Base-by-base conservation (phyloP, 1,140 invertebrate genomes). In the Papilio xuthus region DNA sequence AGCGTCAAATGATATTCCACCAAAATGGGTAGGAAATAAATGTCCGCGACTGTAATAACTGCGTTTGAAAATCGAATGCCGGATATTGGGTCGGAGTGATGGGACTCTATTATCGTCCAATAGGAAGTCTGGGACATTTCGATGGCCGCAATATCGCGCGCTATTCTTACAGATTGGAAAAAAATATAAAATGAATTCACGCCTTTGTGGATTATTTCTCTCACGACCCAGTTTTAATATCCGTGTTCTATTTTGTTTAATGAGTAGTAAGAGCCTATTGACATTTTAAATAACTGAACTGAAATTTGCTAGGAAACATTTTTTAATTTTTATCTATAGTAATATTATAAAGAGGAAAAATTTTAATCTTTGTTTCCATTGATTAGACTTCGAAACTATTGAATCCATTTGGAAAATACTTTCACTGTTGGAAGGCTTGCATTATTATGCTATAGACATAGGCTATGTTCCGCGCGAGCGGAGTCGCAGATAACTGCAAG, bases 21-120 rank as follows among this genome's bases (percentile, higher is more conserved):
- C 18, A 20, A 18, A 53, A 53, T 53, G 50, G n/a, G 18, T 53
- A 20, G 50, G 50, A 53, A 53, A 53, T 20, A 53, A 53, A 53
- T n/a, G 44, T 47, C 44, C 15, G n/a, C 50, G 50, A 9, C 50
- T 53, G 50, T 53, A 53, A 74, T 41, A 78, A 78, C 26, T 74
- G 23, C 71, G 56, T 78, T 81, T 76, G 60, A 74, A 74, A 69
- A 69, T 75, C 80, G 77, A 78, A 80, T 74, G 71, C 76, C 20
- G 67, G 79, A 80, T 80, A 80, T 80, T 28, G 76, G 67, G 78
- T 77, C 56, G 41, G 44, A 32, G 47, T 32, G 44, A 80, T 82
- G 80, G 71, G 83, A 83, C 76, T 85, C 78, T 77, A 83, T 84
- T 78, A 81, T 77, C 77, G 81, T 60, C 80, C 80, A 84, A 83